Base-by-base conservation (phyloP, 2,797 vertebrate genomes). In the Meda fulgida region DNA sequence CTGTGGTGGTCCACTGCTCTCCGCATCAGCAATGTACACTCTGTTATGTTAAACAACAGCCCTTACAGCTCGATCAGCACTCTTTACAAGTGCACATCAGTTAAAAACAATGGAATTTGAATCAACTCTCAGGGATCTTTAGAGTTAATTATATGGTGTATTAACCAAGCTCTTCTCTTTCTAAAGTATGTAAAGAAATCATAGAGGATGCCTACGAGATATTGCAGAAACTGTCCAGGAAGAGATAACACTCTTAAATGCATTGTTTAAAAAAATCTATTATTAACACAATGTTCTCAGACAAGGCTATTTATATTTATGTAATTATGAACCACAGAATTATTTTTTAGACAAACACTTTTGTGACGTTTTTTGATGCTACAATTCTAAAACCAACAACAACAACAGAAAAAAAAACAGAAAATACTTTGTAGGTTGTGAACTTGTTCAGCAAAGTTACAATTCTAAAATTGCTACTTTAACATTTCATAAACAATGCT, bases 1-100 rank as follows among this genome's bases (percentile, higher is more conserved):
- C 93, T 58, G 93, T 95, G 91, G 95, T 96, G 90, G 88, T 95
- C 73, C 90, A 92, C 89, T 93, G 93, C 89, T 95, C 94, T 0
- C 90, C 92, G 81, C 92, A 90, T 72, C 86, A 92, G 87, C 93
- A 93, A 78, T 94, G 94, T 90, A 95, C 94, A 80, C 86, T 95
- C 88, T 96, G 94, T 89, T 95, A 96, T 3, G 92, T 95, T 29
- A 92, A 93, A 7, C 89, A 79, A 13, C 58, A 76, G 36, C 85
- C 87, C 38, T 23, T 92, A 73, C 92, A 90, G 83, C 86, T 88
- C 90, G 92, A 93, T 87, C 89, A 83, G 84, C 87, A 86, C 88
- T 87, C 87, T 38, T 89, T 91, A 81, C 89, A 77, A 81, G 79
- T 51, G 73, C 75, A 65, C 51, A 55, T 73, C 60, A 84, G 78